Evolutionary conservation across 1,140 invertebrate genomes (phyloP).

Genomic region (Panulirus ornatus): DNA sequence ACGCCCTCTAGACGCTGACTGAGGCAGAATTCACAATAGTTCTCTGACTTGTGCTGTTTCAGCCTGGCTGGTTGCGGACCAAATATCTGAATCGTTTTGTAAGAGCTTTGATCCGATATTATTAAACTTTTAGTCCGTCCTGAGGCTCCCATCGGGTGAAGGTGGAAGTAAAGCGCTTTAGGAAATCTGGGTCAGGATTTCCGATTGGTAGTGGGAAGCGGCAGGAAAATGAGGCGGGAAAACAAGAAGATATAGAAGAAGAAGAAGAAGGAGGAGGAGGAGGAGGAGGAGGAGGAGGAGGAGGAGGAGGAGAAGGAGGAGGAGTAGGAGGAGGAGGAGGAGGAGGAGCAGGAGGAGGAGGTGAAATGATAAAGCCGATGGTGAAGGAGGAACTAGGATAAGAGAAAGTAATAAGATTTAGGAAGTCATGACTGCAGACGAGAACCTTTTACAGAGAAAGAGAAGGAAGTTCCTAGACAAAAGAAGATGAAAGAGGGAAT

Average conservation of each 20-base stretch:
- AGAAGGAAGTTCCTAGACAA: neutral
- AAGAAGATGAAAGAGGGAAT: neutral
- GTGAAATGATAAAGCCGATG: neutral
- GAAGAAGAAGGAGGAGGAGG: neutral
- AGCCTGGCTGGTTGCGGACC: constrained; percentile 38
- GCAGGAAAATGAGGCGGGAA: neutral
- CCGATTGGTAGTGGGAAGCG: neutral
- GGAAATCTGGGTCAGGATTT: neutral
- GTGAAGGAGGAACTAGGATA: neutral
- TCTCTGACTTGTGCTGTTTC: constrained; percentile 54
- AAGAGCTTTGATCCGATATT: constrained; percentile 60
- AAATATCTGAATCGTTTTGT: constrained; percentile 63
- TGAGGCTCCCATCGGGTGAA: constrained; percentile 10
- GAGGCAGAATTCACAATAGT: constrained; percentile 24
- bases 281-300: neutral
- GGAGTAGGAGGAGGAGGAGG: neutral
- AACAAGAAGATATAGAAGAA: neutral
- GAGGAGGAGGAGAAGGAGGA: neutral
- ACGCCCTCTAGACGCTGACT: constrained; percentile 5
- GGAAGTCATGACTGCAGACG: neutral
- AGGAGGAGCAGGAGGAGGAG: neutral
- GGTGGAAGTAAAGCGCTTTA: neutral
- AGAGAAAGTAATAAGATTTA: neutral
- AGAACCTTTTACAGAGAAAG: neutral
- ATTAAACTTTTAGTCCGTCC: constrained; percentile 53